A percentile compares a stretch with the other conserved stretches of the same genome.
These are phyloP conservation scores for Ondatra zibethicus DNA, from an alignment of 2,113 vertebrate genomes.

Conservation along the genomic window DNA sequence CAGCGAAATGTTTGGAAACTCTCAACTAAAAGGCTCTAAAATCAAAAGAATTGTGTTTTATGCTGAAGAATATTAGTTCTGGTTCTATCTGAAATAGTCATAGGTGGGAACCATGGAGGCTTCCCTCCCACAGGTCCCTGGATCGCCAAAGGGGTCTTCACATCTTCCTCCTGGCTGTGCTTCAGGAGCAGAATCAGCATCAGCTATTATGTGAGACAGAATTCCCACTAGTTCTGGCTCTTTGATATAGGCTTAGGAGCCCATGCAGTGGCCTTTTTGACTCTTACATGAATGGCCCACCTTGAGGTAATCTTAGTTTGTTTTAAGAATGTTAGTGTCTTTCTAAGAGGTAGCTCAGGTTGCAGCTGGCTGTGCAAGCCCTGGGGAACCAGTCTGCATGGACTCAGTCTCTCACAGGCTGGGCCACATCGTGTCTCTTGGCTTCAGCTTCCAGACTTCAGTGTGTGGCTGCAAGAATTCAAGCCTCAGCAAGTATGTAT, in stretches of 20 bases:
- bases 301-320: neutral
- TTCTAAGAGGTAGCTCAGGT: neutral
- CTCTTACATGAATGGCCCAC: neutral
- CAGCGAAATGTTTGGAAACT: conserved; percentile 47
- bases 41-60: conserved; percentile 20
- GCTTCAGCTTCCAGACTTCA: neutral
- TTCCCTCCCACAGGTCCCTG: neutral
- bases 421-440: neutral
- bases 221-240: neutral
- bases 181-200: neutral
- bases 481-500: neutral
- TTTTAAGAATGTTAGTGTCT: neutral
- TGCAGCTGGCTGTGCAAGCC: neutral
- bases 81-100: neutral
- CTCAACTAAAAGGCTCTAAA: conserved; percentile 36
- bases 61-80: neutral
- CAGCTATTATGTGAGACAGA: neutral
- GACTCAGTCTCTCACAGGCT: neutral
- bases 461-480: neutral
- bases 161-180: neutral
- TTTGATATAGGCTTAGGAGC: neutral
- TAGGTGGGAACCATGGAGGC: neutral
- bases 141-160: neutral
- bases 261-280: neutral
- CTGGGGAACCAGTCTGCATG: neutral